Percentiles rank a stretch among this genome's conserved stretches.
These are phyloP conservation scores for Calameuta filiformis DNA, from an alignment of 2,888 invertebrate species.

Conservation along the genomic window DNA sequence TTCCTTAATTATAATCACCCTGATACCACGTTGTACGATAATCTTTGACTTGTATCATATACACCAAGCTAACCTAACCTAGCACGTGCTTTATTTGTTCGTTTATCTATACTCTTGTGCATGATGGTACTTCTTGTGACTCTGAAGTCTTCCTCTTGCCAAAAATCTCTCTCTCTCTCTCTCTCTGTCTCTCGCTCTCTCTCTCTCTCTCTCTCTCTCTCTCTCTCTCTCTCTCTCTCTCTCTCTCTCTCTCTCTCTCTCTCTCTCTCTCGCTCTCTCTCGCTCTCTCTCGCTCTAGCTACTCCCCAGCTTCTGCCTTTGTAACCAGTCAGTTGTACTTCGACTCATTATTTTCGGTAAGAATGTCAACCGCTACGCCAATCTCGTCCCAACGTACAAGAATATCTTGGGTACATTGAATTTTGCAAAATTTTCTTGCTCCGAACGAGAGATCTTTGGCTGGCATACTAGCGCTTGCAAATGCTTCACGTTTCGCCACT, in stretches of 20 bases:
- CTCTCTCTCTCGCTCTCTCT: no score
- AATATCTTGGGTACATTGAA: no score
- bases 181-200: neutral
- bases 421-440: no score
- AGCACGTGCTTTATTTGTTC: no score
- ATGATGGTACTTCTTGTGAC: neutral
- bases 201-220: neutral
- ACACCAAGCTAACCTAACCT: neutral
- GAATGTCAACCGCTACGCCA: no score
- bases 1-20: neutral
- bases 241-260: neutral
- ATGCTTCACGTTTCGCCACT: neutral
- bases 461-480: constrained; percentile 21
- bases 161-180: neutral
- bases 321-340: no score
- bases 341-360: no score
- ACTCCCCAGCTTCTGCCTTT: no score
- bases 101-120: neutral
- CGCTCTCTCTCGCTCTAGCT: no score
- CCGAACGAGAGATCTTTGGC: constrained; percentile 12
- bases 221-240: neutral
- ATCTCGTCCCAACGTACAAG: no score
- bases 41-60: no score
- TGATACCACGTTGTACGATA: no score
- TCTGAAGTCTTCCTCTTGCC: neutral